Percentiles rank a stretch among this genome's conserved stretches.
Conservation (phyloP, 2,113 vertebrate species). For the Tinamus guttatus region DNA sequence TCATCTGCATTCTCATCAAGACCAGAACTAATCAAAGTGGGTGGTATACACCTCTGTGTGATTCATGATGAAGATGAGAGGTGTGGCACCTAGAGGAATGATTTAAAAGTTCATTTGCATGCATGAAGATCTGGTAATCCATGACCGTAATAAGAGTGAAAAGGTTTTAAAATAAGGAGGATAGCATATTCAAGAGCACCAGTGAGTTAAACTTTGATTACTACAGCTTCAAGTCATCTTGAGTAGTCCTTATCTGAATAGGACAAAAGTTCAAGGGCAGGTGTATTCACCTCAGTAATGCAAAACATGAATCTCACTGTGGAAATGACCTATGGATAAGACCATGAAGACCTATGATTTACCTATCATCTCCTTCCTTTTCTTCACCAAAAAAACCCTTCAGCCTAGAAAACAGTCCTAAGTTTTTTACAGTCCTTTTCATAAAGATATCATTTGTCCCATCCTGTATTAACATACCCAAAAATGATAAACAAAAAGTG, state of each 20-base stretch:
- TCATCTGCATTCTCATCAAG: not conserved
- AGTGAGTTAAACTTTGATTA: not conserved
- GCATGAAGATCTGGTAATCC: not conserved
- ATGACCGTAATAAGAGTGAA: not conserved
- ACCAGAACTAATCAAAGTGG: not conserved
- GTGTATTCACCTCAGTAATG: not conserved
- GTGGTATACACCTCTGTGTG: not conserved
- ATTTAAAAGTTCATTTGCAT: not conserved
- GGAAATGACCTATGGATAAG: not conserved
- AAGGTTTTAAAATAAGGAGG: not conserved
- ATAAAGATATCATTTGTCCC: not conserved
- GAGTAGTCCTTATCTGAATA: not conserved
- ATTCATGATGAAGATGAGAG: not conserved
- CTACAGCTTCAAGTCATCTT: not conserved
- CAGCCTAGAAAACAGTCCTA: not conserved
- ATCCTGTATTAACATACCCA: not conserved
- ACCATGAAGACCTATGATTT: no score
- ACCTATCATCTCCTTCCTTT: not conserved
- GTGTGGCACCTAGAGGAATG: not conserved
- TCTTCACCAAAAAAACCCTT: not conserved
- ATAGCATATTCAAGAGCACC: not conserved
- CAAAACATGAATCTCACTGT: not conserved
- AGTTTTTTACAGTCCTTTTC: not conserved
- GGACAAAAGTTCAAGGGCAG: not conserved
- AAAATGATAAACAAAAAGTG: not conserved